Evolutionary conservation across 35 echinoderm and acorn worm species (phyloP).

Genomic region (Apostichopus japonicus): DNA sequence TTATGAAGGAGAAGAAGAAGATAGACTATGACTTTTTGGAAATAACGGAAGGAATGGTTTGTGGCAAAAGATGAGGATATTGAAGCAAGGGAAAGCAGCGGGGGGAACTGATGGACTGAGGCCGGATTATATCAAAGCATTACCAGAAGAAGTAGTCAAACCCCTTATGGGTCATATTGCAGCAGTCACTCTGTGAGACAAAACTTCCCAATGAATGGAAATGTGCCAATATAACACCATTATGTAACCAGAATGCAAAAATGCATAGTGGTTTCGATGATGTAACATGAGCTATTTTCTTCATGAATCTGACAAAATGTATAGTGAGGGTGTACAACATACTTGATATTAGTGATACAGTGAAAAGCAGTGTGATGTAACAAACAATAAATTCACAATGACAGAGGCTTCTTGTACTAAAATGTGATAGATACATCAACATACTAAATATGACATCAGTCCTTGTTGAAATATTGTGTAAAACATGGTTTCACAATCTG

Average conservation of each 20-base stretch:
- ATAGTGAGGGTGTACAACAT: too few species aligned
- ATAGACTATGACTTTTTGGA: not conserved
- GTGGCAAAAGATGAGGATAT: not conserved
- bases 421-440: too few species aligned
- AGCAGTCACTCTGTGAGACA: constrained; percentile 4
- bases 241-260: not conserved
- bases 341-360: too few species aligned
- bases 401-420: too few species aligned
- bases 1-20: constrained; percentile 29
- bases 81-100: constrained; percentile 7
- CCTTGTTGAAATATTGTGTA: too few species aligned
- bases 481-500: too few species aligned
- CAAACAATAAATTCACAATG: too few species aligned
- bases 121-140: constrained; percentile 44
- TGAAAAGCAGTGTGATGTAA: too few species aligned
- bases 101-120: not conserved
- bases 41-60: constrained; percentile 42
- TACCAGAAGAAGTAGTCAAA: constrained; percentile 16
- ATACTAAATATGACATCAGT: too few species aligned
- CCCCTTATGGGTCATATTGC: not conserved
- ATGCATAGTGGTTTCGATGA: too few species aligned
- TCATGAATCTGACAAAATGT: too few species aligned
- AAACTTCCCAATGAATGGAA: constrained; percentile 28
- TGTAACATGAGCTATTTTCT: too few species aligned
- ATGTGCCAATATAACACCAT: constrained; percentile 51